Evolutionary conservation across 2,113 vertebrate genomes (phyloP).

Genomic region (Garra rufa): DNA sequence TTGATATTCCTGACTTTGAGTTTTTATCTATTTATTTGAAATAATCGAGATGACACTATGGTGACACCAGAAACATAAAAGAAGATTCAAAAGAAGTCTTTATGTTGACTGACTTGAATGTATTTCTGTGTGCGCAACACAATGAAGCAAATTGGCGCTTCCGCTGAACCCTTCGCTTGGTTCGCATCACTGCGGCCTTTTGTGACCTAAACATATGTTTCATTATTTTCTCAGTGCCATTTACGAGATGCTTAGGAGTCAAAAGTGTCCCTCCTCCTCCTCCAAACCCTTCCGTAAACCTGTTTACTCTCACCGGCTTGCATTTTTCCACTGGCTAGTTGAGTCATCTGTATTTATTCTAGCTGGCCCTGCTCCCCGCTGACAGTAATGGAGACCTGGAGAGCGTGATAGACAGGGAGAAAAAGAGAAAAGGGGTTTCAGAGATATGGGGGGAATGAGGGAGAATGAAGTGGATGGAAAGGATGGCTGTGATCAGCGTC

Average conservation of each 20-base stretch:
- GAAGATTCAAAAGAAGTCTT: background rate
- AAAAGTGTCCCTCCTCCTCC: background rate
- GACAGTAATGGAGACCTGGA: conserved; percentile 21
- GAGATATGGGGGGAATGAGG: background rate
- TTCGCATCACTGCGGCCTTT: conserved; percentile 13
- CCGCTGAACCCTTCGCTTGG: background rate
- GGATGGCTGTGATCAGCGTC: conserved; percentile 10
- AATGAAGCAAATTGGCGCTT: background rate
- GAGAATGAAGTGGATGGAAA: conserved; percentile 25
- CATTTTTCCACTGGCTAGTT: conserved; percentile 38
- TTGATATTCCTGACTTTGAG: background rate
- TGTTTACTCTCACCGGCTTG: conserved; percentile 15
- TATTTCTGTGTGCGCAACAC: background rate
- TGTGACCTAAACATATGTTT: conserved; percentile 4
- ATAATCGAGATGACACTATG: background rate
- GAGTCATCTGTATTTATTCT: conserved; percentile 44
- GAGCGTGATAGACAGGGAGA: background rate
- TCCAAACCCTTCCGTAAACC: background rate
- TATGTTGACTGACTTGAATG: background rate
- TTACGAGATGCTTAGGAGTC: background rate
- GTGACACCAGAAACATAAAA: conserved; percentile 21
- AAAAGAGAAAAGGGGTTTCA: conserved; percentile 7
- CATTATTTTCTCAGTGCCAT: background rate
- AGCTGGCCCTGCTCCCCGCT: background rate
- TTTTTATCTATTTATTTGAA: background rate